Conservation (phyloP, 2,888 invertebrate species). For the Oligia latruncula region DNA sequence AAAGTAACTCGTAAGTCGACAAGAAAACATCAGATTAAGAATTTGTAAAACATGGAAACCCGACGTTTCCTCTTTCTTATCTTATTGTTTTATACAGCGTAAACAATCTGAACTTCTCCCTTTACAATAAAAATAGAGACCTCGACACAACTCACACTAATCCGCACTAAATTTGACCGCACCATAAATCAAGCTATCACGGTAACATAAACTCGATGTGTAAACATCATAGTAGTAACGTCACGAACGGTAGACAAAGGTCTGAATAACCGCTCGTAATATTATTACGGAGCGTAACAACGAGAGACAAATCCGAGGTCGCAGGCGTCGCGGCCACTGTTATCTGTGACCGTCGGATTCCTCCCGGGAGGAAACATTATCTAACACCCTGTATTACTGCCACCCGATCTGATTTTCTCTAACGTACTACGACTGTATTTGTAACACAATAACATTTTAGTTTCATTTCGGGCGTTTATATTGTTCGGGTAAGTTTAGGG, state of each 20-base stretch:
- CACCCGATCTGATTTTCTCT: slow-evolving; percentile 78
- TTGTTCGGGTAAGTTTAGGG: slow-evolving; percentile 51
- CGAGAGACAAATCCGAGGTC: slow-evolving; percentile 81
- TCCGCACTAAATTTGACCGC: slow-evolving; percentile 10
- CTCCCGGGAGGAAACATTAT: slow-evolving; percentile 82
- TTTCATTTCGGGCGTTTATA: slow-evolving; percentile 69
- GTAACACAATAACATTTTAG: slow-evolving; percentile 77
- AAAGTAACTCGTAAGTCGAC: not conserved
- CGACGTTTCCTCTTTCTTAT: not conserved
- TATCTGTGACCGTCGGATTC: slow-evolving; percentile 77
- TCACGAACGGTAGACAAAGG: slow-evolving; percentile 65
- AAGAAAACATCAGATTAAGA: not conserved
- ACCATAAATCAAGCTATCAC: slow-evolving; percentile 46
- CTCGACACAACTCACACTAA: slow-evolving; percentile 10
- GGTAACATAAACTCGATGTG: slow-evolving; percentile 57
- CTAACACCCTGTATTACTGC: slow-evolving; percentile 77
- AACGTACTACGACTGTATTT: slow-evolving; percentile 76
- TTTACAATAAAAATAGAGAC: slow-evolving; percentile 2
- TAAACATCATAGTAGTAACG: slow-evolving; percentile 63
- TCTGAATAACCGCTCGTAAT: slow-evolving; percentile 69
- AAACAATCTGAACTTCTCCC: not conserved
- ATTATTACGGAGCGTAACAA: slow-evolving; percentile 72
- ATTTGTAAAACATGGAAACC: not conserved
- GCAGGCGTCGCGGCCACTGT: slow-evolving; percentile 67
- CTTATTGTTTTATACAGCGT: not conserved